A percentile compares a stretch with the other conserved stretches of the same genome.
Conservation (phyloP, 1,140 invertebrate genomes). For the Latrodectus geometricus region DNA sequence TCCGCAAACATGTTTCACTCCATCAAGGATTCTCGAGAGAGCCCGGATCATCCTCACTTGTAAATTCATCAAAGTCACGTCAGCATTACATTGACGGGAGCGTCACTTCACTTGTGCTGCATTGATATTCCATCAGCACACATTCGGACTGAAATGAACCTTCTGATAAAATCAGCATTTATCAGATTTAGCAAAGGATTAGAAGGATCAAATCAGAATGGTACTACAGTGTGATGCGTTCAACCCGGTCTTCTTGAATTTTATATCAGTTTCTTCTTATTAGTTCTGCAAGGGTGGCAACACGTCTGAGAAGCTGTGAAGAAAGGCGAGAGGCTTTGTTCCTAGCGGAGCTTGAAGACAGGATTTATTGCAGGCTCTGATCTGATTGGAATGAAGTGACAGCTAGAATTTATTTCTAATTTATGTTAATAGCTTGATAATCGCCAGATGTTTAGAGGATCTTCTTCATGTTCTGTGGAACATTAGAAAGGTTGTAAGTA, state of each 20-base stretch:
- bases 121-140: constrained; percentile 37
- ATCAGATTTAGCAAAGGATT: not conserved
- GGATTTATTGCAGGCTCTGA: not conserved
- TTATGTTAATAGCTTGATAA: constrained; percentile 29
- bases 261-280: constrained; percentile 34
- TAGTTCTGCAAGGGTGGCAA: constrained; percentile 56
- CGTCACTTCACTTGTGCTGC: not conserved
- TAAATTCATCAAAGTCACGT: constrained; percentile 19
- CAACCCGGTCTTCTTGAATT: constrained; percentile 29
- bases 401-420: constrained; percentile 15
- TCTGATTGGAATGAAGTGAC: constrained; percentile 25
- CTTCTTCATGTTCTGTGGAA: not conserved
- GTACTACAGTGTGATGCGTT: constrained; percentile 35
- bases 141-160: constrained; percentile 8
- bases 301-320: constrained; percentile 1
- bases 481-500: not conserved
- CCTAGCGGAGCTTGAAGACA: not conserved
- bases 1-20: no score
- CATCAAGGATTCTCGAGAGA: no score
- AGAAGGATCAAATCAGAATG: constrained; percentile 26
- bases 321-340: constrained; percentile 21
- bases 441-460: not conserved
- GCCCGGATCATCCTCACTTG: not conserved
- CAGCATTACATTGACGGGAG: constrained; percentile 16
- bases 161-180: constrained; percentile 7